A percentile compares a stretch with the other conserved stretches of the same genome.
Conservation (phyloP, 2,113 vertebrate species). For the Struthidea cinerea region DNA sequence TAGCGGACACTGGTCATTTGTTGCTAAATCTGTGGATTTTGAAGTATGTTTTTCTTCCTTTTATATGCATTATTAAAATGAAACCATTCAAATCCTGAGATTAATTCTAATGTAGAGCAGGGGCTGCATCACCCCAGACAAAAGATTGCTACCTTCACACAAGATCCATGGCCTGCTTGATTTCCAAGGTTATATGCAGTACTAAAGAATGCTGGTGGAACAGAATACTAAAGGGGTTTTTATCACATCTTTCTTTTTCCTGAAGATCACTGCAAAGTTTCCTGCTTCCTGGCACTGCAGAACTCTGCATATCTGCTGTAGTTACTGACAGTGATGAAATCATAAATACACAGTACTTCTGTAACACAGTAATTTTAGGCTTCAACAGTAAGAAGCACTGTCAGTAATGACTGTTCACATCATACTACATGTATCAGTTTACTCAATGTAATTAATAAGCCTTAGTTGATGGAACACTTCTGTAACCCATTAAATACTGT, state of each 20-base stretch:
- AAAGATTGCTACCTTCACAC: not conserved
- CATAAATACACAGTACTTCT: not conserved
- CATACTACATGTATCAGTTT: not conserved
- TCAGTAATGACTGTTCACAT: not conserved
- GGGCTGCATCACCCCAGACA: not conserved
- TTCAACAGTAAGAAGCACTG: not conserved
- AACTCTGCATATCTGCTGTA: not conserved
- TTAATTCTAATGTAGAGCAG: not conserved
- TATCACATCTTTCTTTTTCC: not conserved
- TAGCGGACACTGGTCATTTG: not conserved
- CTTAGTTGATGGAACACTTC: not conserved
- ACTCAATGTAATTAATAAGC: not conserved
- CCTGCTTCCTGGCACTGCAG: not conserved
- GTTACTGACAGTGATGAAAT: not conserved
- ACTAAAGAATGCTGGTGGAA: conserved; percentile 2
- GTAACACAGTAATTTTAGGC: not conserved
- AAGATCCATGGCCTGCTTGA: not conserved
- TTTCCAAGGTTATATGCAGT: not conserved
- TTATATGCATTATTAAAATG: not conserved
- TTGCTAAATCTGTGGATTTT: not conserved
- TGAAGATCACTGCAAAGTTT: not conserved
- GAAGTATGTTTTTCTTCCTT: not conserved
- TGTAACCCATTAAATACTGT: conserved; percentile 29
- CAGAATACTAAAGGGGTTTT: not conserved
- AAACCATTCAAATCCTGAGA: not conserved